phyloP scores from a whole-genome alignment of 30 jellyfish, hydroid and myxozoan species.

The Cassiopea xamachana region DNA sequence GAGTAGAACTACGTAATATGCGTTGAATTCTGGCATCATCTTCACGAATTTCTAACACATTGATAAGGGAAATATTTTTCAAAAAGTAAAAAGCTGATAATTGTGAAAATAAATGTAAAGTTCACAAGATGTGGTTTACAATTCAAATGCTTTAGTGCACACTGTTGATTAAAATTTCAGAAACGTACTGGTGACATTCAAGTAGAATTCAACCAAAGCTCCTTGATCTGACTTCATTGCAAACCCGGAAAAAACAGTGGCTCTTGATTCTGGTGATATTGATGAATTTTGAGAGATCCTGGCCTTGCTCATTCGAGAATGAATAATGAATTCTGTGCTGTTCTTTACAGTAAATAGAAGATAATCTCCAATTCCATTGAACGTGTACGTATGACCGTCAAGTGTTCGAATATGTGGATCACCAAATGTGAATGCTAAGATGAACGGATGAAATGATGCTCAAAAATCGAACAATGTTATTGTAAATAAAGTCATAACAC shows the following conservation, averaged over 20 bases:
- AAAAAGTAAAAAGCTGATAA: too few relatives aligned
- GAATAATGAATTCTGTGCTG: constrained; percentile 59
- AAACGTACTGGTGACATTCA: constrained; percentile 64
- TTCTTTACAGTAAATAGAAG: constrained; percentile 40
- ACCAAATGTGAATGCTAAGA: constrained; percentile 61
- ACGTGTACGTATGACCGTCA: constrained; percentile 73
- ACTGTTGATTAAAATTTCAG: not conserved
- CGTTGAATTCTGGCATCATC: too few relatives aligned
- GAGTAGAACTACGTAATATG: too few relatives aligned
- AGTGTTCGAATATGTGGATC: constrained; percentile 76
- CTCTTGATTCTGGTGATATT: constrained; percentile 36
- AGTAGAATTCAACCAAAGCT: constrained; percentile 60
- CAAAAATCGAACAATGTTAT: too few relatives aligned
- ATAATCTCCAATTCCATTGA: constrained; percentile 85
- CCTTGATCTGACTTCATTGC: constrained; percentile 66
- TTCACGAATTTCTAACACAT: too few relatives aligned
- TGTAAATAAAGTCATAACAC: too few relatives aligned
- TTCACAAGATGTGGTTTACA: too few relatives aligned
- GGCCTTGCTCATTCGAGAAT: constrained; percentile 75
- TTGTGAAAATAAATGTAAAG: too few relatives aligned
- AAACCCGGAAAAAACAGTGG: constrained; percentile 79
- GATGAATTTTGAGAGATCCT: constrained; percentile 22
- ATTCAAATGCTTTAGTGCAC: too few relatives aligned
- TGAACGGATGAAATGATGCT: not conserved
- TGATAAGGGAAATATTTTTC: too few relatives aligned